Evolutionary conservation across 2,888 invertebrate species (phyloP), one percentile per base, ranked within the genome.

Genomic region (Agrilus biguttatus): DNA sequence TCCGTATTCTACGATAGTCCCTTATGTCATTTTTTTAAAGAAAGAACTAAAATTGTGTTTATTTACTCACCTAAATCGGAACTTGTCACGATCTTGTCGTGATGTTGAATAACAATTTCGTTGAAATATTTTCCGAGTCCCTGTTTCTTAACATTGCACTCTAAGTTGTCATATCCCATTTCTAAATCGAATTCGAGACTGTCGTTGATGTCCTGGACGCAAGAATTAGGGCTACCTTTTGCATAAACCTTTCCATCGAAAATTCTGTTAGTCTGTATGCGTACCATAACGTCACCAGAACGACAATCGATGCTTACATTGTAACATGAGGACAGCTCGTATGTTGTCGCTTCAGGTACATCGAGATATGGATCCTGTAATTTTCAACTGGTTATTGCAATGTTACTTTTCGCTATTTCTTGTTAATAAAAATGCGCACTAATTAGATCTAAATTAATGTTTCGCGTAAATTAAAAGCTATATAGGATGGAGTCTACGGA

Each of bases 171-270:
- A 69, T 90, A 92, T 41, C 83, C 83, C 87, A 93, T 90, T 54
- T 81, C 83, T 52, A 93, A 72, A 64, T 91, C 89, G 62, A 93
- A 93, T 66, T 91, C 89, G 47, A 92, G 70, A 48, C 87, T 83
- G 58, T 83, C 84, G 57, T 84, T 81, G 43, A 93, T 84, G 62
- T 92, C 90, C 51, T 84, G 80, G 35, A 91, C 84, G 65, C 92
- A 93, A 21, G 89, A 88, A 66, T 89, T 90, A 41, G 92, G 92
- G 53, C 89, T 87, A 47, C 90, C 89, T 66, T 92, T 92, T 47
- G 90, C 91, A 69, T 93, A 93, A 51, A 93, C 86, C 69, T 92
- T 92, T 51, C 92, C 92, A 63, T 88, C 88, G 71, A 92, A 92
- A 45, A 92, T 70, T 66, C 88, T 89, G 51, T 86, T 89, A 43